Percentiles rank a stretch among this genome's conserved stretches.
phyloP scores from a whole-genome alignment of 2,113 vertebrate genomes.

The Plectropomus leopardus region DNA sequence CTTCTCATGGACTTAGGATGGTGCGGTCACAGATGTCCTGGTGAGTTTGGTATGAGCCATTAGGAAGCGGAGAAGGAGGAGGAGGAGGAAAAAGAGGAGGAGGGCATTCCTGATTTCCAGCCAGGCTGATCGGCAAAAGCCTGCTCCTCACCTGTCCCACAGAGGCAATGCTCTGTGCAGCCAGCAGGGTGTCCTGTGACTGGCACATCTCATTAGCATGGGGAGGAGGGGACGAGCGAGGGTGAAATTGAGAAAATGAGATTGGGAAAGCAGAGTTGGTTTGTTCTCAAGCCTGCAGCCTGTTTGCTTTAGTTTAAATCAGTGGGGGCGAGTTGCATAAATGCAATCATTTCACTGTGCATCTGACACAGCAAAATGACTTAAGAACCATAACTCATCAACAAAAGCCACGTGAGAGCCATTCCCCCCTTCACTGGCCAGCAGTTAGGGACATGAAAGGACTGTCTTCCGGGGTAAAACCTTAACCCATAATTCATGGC shows the following conservation, averaged over 20 bases:
- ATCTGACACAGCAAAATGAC: constrained; percentile 20
- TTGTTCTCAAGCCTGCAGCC: constrained; percentile 47
- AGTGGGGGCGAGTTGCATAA: constrained; percentile 1
- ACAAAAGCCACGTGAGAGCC: constrained; percentile 39
- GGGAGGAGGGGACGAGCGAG: constrained; percentile 48
- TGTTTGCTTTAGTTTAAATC: constrained; percentile 25
- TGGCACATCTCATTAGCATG: constrained; percentile 81
- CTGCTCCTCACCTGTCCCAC: constrained; percentile 77
- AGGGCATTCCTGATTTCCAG: constrained; percentile 85
- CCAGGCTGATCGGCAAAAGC: constrained; percentile 82
- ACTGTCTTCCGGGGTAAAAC: constrained; percentile 36
- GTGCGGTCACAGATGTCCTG: constrained; percentile 77
- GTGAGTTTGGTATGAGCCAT: constrained; percentile 84
- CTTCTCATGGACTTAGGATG: constrained; percentile 73
- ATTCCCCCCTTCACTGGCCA: constrained; percentile 34
- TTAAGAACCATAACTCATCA: constrained; percentile 42
- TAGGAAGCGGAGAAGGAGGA: constrained; percentile 61
- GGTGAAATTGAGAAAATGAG: constrained; percentile 77
- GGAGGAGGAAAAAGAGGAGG: constrained; percentile 53
- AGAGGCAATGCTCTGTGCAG: constrained; percentile 70
- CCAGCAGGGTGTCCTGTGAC: constrained; percentile 83
- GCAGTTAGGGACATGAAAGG: constrained; percentile 54
- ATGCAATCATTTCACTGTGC: constrained; percentile 39
- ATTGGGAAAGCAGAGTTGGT: constrained; percentile 38
- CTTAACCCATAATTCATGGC: constrained; percentile 54